Evolutionary conservation across 2,888 invertebrate species (phyloP).

Genomic region (Syrphus vitripennis): DNA sequence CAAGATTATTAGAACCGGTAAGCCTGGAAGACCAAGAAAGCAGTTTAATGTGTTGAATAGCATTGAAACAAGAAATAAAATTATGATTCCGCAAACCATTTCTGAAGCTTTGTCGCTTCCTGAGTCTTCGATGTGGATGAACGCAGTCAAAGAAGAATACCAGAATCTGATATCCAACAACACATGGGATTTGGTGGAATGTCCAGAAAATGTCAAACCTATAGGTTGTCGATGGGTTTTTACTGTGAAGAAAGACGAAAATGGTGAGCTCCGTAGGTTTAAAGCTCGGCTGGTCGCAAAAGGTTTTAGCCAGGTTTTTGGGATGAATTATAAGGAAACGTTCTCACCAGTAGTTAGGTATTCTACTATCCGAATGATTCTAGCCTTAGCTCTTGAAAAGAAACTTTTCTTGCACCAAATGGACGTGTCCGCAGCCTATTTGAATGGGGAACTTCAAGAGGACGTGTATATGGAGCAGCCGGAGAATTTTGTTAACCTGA

Average conservation of each 20-base stretch:
- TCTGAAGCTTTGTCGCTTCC: background rate
- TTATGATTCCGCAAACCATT: background rate
- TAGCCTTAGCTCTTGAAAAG: too few species aligned
- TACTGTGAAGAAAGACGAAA: background rate
- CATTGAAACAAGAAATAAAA: background rate
- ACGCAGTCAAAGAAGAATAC: background rate
- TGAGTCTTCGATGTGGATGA: background rate
- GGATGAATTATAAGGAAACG: too few species aligned
- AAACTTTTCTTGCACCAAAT: constrained; percentile 72
- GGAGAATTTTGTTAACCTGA: constrained; percentile 34
- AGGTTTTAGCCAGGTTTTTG: too few species aligned
- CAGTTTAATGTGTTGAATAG: background rate
- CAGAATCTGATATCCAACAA: background rate
- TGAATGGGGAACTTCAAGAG: constrained; percentile 66
- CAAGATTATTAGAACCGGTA: background rate
- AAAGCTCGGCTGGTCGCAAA: too few species aligned
- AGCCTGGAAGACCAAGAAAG: background rate
- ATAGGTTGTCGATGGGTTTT: background rate
- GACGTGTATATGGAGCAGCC: constrained; percentile 69
- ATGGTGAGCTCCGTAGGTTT: background rate
- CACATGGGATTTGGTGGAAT: background rate
- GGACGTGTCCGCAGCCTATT: constrained; percentile 69
- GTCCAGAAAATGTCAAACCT: background rate
- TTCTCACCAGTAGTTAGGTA: too few species aligned
- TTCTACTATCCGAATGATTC: too few species aligned